A percentile compares a stretch with the other conserved stretches of the same genome.
These are phyloP conservation scores for Astur gentilis DNA, from an alignment of 2,113 vertebrate genomes.

Conservation along the genomic window DNA sequence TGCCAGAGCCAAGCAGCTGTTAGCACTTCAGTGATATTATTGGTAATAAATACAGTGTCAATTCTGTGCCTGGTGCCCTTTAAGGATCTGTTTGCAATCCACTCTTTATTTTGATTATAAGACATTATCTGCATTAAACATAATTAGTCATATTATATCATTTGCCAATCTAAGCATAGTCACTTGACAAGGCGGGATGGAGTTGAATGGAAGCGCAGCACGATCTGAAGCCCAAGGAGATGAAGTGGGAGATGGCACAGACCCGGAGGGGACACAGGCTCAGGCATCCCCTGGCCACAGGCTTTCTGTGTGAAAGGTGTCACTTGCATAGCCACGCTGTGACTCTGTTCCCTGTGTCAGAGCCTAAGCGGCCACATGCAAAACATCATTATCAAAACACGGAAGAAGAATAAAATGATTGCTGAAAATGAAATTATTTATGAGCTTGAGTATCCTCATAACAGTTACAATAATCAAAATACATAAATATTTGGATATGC, in stretches of 20 bases:
- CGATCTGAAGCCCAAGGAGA: not conserved
- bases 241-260: not conserved
- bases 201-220: not conserved
- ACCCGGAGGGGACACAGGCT: accelerated
- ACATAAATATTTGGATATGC: conserved; percentile 61
- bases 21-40: not conserved
- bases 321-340: not conserved
- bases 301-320: not conserved
- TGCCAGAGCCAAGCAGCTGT: conserved; percentile 57
- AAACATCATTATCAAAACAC: not conserved
- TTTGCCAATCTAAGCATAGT: not conserved
- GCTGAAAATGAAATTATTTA: conserved; percentile 18
- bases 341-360: not conserved
- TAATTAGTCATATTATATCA: conserved; percentile 36
- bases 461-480: conserved; percentile 48
- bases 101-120: conserved; percentile 62
- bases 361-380: not conserved
- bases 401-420: not conserved
- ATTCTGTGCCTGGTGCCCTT: conserved; percentile 24
- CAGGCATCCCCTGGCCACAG: not conserved
- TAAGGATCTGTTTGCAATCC: conserved; percentile 39
- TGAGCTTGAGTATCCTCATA: not conserved
- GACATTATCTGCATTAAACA: conserved; percentile 47
- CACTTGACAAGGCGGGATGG: not conserved
- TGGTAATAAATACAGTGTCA: conserved; percentile 26